Percentiles rank a stretch among this genome's conserved stretches.
Conservation (phyloP, 2,888 invertebrate genomes). For the Hydriomena furcata region DNA sequence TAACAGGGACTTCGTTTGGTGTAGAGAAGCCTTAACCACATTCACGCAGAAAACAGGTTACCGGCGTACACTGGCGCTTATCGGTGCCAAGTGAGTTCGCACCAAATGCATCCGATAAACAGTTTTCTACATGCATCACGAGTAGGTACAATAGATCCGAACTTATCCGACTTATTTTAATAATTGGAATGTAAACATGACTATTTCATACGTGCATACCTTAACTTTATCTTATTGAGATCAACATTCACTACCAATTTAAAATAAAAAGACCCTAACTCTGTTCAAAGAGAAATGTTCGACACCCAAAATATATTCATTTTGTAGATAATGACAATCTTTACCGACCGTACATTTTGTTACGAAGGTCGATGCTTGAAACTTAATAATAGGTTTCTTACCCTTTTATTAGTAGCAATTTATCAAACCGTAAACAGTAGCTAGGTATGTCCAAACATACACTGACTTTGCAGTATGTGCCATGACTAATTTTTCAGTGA, state of each 20-base stretch:
- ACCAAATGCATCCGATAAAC: too few species aligned
- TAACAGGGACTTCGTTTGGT: background rate
- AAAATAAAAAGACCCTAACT: background rate
- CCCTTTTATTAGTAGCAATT: background rate
- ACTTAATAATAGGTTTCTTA: background rate
- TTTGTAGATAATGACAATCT: conserved; percentile 4
- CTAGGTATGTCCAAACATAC: background rate
- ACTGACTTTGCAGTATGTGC: too few species aligned
- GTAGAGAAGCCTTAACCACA: background rate
- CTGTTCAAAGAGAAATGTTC: conserved; percentile 8
- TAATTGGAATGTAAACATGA: conserved; percentile 57
- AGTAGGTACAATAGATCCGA: conserved; percentile 1
- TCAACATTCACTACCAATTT: conserved; percentile 34
- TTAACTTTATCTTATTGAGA: conserved; percentile 30
- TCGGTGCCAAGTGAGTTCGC: background rate
- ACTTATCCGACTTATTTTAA: conserved; percentile 40
- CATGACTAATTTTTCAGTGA: too few species aligned
- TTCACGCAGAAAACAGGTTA: conserved; percentile 3
- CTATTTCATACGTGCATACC: conserved; percentile 39
- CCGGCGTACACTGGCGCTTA: background rate
- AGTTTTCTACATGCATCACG: background rate
- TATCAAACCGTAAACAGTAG: background rate
- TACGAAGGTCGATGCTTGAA: conserved; percentile 2
- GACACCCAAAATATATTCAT: background rate
- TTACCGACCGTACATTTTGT: background rate